Evolutionary conservation across 2,888 invertebrate genomes (phyloP).

Genomic region (Dysmachus trigonus): DNA sequence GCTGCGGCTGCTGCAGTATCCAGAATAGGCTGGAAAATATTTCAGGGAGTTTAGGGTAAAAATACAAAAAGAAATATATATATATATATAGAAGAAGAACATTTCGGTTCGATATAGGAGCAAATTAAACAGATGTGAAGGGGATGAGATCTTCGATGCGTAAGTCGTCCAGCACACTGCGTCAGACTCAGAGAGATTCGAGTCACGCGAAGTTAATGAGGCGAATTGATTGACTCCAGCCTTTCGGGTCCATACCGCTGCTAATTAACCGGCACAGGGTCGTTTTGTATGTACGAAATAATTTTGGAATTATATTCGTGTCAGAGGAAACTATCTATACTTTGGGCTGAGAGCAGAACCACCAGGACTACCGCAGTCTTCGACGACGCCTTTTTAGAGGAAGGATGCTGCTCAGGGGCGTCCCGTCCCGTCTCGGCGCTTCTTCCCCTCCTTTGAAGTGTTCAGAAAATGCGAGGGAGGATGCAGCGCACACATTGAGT

Average conservation of each 20-base stretch:
- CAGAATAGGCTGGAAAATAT: slow-evolving; percentile 1
- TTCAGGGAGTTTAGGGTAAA: slow-evolving; percentile 2
- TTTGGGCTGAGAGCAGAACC: background rate
- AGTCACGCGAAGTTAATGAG: slow-evolving; percentile 35
- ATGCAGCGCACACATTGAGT: slow-evolving; percentile 39
- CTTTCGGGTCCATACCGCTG: background rate
- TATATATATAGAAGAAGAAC: too few relatives aligned
- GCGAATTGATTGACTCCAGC: slow-evolving; percentile 37
- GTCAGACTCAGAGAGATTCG: background rate
- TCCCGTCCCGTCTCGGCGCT: background rate
- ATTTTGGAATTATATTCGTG: slow-evolving; percentile 48
- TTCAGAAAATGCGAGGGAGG: slow-evolving; percentile 11
- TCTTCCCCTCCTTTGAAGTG: slow-evolving; percentile 6
- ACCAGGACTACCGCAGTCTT: background rate
- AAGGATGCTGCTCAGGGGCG: background rate
- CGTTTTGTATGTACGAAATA: background rate
- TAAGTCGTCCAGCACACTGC: background rate
- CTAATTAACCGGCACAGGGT: background rate
- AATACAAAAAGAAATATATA: too few relatives aligned
- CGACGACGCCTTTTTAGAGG: background rate
- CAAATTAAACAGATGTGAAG: slow-evolving; percentile 20
- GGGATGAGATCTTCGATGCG: background rate
- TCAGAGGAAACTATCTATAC: slow-evolving; percentile 47
- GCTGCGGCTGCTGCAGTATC: slow-evolving; percentile 6
- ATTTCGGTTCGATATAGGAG: background rate